Conservation (phyloP, 1,140 invertebrate genomes). For the Drosophila equinoxialis region DNA sequence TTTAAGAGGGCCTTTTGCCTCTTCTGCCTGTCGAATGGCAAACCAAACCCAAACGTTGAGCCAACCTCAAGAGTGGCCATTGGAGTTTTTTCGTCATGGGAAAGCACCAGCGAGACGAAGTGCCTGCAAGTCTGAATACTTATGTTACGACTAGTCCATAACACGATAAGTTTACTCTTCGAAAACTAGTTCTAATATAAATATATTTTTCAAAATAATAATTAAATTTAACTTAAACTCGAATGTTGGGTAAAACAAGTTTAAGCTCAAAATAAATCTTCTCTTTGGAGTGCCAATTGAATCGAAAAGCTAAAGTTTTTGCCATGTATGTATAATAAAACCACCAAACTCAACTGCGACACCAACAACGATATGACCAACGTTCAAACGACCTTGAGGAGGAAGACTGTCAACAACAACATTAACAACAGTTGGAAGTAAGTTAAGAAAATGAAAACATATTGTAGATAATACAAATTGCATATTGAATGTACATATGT, state of each 20-base stretch:
- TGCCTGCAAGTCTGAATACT: not conserved
- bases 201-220: conserved; percentile 3
- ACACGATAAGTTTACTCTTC: conserved; percentile 7
- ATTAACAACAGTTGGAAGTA: conserved; percentile 48
- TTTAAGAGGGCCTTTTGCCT: conserved; percentile 30
- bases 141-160: conserved; percentile 18
- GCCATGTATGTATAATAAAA: not conserved
- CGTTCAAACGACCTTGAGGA: conserved; percentile 55
- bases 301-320: not conserved
- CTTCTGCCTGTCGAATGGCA: conserved; percentile 28
- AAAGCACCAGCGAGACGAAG: conserved; percentile 27
- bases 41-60: conserved; percentile 13
- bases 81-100: conserved; percentile 26
- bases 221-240: conserved; percentile 1
- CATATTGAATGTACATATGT: not conserved
- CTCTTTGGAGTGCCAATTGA: conserved; percentile 3
- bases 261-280: conserved; percentile 1
- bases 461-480: conserved; percentile 8
- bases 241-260: not conserved
- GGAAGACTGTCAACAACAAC: conserved; percentile 37
- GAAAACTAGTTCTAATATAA: conserved; percentile 35
- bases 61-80: not conserved
- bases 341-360: not conserved
- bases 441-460: conserved; percentile 33
- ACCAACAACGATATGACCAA: conserved; percentile 7